phyloP scores from a whole-genome alignment of 1,140 invertebrate species.

The Choristoneura fumiferana region DNA sequence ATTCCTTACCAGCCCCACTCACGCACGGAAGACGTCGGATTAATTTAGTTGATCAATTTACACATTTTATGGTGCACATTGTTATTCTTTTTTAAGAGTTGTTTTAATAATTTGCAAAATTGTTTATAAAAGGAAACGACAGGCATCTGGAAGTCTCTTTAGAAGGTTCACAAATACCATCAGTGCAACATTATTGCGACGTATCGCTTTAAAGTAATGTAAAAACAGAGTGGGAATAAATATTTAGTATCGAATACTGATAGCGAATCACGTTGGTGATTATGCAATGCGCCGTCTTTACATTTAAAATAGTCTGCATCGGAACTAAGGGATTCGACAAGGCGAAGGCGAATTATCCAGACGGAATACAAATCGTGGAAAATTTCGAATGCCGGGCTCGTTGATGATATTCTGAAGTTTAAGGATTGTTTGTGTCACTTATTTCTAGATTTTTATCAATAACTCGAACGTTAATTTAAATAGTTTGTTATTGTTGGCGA shows the following conservation, averaged over 20 bases:
- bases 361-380: conserved; percentile 73
- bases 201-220: conserved; percentile 40
- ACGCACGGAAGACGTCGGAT: no score
- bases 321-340: conserved; percentile 62
- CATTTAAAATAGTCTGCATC: conserved; percentile 74
- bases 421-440: conserved; percentile 40
- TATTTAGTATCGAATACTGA: conserved; percentile 71
- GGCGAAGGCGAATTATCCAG: conserved; percentile 69
- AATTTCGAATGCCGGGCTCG: conserved; percentile 65
- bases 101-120: no score
- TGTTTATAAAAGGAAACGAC: no score
- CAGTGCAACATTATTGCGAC: conserved; percentile 47
- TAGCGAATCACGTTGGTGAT: conserved; percentile 70
- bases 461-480: conserved; percentile 8
- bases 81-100: no score
- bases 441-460: conserved; percentile 17
- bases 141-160: no score
- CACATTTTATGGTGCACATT: no score
- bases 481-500: background rate
- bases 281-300: conserved; percentile 71
- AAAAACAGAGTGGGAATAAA: conserved; percentile 60
- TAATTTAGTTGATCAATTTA: no score
- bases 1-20: no score
- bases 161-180: conserved; percentile 6
- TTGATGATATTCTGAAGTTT: conserved; percentile 52